phyloP scores from a whole-genome alignment of 2,797 vertebrate species.

The Sebastes elongatus region DNA sequence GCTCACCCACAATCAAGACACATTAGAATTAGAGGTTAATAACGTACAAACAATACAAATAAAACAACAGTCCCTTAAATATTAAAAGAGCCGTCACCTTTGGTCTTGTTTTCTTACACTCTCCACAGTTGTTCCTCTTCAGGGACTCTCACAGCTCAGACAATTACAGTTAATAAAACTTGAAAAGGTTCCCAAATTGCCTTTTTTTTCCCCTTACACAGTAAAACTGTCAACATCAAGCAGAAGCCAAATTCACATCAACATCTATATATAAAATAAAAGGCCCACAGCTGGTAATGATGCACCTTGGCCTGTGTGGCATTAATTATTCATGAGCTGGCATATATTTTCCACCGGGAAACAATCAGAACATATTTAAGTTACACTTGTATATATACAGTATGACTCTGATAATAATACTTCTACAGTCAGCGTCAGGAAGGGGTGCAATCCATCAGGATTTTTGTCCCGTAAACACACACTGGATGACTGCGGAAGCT shows the following conservation, averaged over 20 bases:
- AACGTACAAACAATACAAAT: not conserved
- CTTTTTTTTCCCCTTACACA: not conserved
- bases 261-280: not conserved
- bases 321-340: constrained; percentile 36
- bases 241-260: not conserved
- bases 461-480: not conserved
- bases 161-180: constrained; percentile 6
- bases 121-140: not conserved
- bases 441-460: not conserved
- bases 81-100: not conserved
- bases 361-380: constrained; percentile 18
- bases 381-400: not conserved
- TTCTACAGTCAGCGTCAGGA: not conserved
- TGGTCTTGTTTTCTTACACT: not conserved
- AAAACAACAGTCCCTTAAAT: not conserved
- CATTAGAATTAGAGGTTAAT: not conserved
- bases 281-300: not conserved
- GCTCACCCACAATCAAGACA: not conserved
- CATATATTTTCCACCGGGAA: constrained; percentile 30
- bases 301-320: constrained; percentile 9
- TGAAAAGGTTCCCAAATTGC: not conserved
- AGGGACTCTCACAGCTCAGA: not conserved
- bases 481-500: not conserved
- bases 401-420: not conserved
- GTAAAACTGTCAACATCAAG: constrained; percentile 14